Conservation (phyloP, 1,140 invertebrate species). For the Achroia grisella region DNA sequence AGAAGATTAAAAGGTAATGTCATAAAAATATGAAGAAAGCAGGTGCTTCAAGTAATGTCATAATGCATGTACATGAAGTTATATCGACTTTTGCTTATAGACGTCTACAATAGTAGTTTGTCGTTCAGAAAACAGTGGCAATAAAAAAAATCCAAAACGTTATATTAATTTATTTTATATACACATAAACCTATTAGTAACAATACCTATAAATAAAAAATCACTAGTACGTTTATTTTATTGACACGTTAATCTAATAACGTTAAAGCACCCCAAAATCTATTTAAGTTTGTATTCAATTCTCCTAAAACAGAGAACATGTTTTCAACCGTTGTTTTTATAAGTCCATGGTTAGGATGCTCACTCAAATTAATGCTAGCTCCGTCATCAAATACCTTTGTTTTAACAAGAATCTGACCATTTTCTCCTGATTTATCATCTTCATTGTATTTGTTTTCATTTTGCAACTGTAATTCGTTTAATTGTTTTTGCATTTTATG, state of each 20-base stretch:
- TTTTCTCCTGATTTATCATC: conserved; percentile 16
- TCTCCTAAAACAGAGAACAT: conserved; percentile 34
- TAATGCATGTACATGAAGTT: too few relatives aligned
- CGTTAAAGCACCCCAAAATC: conserved; percentile 38
- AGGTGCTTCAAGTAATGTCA: too few relatives aligned
- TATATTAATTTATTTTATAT: too few relatives aligned
- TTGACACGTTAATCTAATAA: conserved; percentile 33
- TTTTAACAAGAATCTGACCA: conserved; percentile 35
- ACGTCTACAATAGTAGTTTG: too few relatives aligned
- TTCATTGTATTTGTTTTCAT: conserved; percentile 14
- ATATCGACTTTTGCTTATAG: too few relatives aligned
- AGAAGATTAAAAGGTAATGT: too few relatives aligned
- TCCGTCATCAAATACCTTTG: conserved; percentile 34
- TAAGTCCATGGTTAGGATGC: conserved; percentile 30
- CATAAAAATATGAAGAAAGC: too few relatives aligned
- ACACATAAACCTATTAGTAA: neutral
- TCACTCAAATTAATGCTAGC: conserved; percentile 33
- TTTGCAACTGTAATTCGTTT: conserved; percentile 18
- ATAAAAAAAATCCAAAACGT: too few relatives aligned
- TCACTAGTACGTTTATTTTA: conserved; percentile 6
- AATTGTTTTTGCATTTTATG: conserved; percentile 37
- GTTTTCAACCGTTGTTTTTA: conserved; percentile 46
- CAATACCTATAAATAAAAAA: neutral
- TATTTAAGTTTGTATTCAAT: conserved; percentile 50
- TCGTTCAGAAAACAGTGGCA: too few relatives aligned